These are phyloP conservation scores for Incurvaria masculella DNA, from an alignment of 2,888 invertebrate genomes.

Conservation along the genomic window DNA sequence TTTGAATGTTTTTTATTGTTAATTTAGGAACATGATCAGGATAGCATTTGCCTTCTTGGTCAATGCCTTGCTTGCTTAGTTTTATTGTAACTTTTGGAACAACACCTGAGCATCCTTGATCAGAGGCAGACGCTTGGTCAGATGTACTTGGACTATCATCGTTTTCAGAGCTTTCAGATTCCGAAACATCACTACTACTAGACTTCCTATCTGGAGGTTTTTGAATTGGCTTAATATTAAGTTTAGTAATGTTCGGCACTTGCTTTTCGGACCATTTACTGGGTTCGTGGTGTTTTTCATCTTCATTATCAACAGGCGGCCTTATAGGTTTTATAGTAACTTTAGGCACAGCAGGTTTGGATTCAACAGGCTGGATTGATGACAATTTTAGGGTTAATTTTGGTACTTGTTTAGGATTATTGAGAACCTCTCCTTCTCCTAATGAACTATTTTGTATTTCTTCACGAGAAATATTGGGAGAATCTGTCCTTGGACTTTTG, in stretches of 20 bases:
- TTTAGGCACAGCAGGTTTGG: slow-evolving; percentile 40
- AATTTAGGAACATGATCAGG: slow-evolving; percentile 44
- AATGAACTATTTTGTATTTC: background rate
- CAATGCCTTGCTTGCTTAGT: slow-evolving; percentile 43
- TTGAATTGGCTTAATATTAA: slow-evolving; percentile 50
- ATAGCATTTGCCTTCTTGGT: slow-evolving; percentile 43
- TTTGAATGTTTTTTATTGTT: slow-evolving; percentile 41
- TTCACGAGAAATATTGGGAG: no score
- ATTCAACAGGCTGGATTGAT: slow-evolving; percentile 36
- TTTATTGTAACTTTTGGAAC: slow-evolving; percentile 50
- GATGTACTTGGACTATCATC: slow-evolving; percentile 50
- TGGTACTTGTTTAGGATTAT: slow-evolving; percentile 45
- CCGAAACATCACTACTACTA: slow-evolving; percentile 52
- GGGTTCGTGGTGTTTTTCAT: slow-evolving; percentile 18
- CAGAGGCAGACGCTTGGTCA: slow-evolving; percentile 41
- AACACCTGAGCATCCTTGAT: slow-evolving; percentile 35
- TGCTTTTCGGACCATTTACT: slow-evolving; percentile 23
- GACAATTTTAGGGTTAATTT: slow-evolving; percentile 50
- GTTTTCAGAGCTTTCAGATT: slow-evolving; percentile 53
- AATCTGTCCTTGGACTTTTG: no score
- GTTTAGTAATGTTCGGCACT: slow-evolving; percentile 39
- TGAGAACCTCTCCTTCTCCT: no score
- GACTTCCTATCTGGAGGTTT: slow-evolving; percentile 48
- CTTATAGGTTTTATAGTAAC: slow-evolving; percentile 38
- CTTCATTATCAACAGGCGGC: slow-evolving; percentile 22